A percentile compares a stretch with the other conserved stretches of the same genome.
Conservation (phyloP, 2,113 vertebrate genomes). For the Talpa occidentalis region DNA sequence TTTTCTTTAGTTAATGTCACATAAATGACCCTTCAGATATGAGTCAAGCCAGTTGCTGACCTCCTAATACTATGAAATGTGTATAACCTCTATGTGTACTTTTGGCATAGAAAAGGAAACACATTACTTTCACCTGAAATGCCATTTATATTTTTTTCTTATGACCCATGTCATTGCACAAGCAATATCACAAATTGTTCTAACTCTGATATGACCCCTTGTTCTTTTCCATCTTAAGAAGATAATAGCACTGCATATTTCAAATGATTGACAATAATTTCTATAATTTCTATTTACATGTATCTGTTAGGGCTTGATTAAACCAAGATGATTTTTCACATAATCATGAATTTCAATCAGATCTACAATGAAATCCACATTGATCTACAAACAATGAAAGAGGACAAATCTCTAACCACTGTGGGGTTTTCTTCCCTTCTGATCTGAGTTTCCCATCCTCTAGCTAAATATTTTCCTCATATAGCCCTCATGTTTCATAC, state of each 20-base stretch:
- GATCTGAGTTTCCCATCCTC: background rate
- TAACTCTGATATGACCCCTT: background rate
- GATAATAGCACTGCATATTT: background rate
- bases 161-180: background rate
- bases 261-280: constrained; percentile 11
- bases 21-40: background rate
- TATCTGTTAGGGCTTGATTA: background rate
- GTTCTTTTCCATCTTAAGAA: background rate
- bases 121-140: background rate
- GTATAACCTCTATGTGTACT: background rate
- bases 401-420: background rate
- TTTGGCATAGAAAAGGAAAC: constrained; percentile 11
- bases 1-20: background rate
- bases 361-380: background rate
- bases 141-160: background rate
- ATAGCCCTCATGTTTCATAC: background rate
- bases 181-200: constrained; percentile 11
- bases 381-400: too few species aligned
- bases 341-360: background rate
- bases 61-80: background rate
- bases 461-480: background rate
- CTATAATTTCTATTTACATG: background rate
- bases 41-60: background rate
- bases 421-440: background rate
- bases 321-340: background rate